Conservation (phyloP, 2,888 invertebrate genomes). For the Saturnia pavonia region DNA sequence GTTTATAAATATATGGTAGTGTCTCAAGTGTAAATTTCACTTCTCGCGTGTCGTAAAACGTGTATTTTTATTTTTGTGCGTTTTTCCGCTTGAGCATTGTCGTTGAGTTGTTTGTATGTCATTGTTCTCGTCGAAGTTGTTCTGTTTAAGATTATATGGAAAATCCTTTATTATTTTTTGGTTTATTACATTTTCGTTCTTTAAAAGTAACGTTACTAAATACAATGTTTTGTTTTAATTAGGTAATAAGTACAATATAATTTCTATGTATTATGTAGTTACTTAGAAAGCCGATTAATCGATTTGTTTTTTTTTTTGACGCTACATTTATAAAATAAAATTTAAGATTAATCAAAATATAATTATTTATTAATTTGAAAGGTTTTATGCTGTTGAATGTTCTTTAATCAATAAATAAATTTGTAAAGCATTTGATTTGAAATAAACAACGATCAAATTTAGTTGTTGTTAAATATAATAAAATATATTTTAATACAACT, state of each 20-base stretch:
- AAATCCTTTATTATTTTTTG: neutral
- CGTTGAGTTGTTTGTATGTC: constrained; percentile 18
- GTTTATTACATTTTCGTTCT: neutral
- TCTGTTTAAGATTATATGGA: neutral
- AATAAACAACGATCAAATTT: neutral
- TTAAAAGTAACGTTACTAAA: neutral
- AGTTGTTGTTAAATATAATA: neutral
- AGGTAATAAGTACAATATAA: neutral
- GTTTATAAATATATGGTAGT: constrained; percentile 12
- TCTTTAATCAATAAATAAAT: neutral
- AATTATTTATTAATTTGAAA: neutral
- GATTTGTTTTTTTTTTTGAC: neutral
- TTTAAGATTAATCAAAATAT: neutral
- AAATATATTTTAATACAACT: neutral
- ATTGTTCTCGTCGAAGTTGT: constrained; percentile 18
- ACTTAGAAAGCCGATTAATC: no score
- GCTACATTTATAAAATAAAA: neutral
- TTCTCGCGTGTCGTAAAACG: constrained; percentile 39
- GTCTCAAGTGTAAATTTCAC: constrained; percentile 33
- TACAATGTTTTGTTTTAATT: neutral
- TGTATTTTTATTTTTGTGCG: constrained; percentile 20
- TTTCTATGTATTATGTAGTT: neutral
- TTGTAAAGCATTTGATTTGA: neutral
- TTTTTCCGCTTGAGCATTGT: constrained; percentile 18
- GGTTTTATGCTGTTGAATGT: neutral